Base-by-base conservation (phyloP, 2,113 vertebrate genomes). In the Hoplias malabaricus region DNA sequence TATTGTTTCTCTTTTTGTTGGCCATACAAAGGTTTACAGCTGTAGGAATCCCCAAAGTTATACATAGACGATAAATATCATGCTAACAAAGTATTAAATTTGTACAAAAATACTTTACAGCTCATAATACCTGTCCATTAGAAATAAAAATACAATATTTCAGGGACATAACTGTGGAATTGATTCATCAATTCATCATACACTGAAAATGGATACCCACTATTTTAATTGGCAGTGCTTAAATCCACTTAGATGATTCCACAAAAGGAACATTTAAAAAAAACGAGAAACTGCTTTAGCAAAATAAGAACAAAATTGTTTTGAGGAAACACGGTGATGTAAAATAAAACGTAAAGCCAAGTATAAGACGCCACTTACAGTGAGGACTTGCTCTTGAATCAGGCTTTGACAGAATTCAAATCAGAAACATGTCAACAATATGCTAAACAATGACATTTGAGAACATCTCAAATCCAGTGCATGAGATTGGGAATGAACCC, bases 1-100 rank as follows among this genome's bases (percentile, higher is more conserved):
- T 93, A 90, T 91, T 92, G 88, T 90, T 88, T 87, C 86, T 91
- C 86, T 91, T 87, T 86, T 90, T 83, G 84, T 92, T 88, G 87
- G 93, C 92, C 94, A 95, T 98, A 98, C 94, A 97, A 98, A 98
- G 94, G 92, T 94, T 93, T 92, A 93, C 94, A 95, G 94, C 93
- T 93, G 93, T 92, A 93, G 93, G 90, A 93, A 91, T 95, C 94
- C 88, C 94, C 93, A 94, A 93, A 93, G 95, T 89, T 93, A 94
- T 94, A 98, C 95, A 96, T 92, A 93, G 94, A 98, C 92, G 91
- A 98, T 96, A 96, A 97, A 98, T 96, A 93, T 93, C 98, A 98
- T 98, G 98, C 98, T 98, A 98, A 97, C 98, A 98, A 98, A 98
- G 97, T 99, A 99, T 97, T 98, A 98, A 98, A 99, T 98, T 98